Percentiles rank a stretch among this genome's conserved stretches.
phyloP scores from a whole-genome alignment of 2,797 vertebrate genomes.

The Eulemur mongoz region DNA sequence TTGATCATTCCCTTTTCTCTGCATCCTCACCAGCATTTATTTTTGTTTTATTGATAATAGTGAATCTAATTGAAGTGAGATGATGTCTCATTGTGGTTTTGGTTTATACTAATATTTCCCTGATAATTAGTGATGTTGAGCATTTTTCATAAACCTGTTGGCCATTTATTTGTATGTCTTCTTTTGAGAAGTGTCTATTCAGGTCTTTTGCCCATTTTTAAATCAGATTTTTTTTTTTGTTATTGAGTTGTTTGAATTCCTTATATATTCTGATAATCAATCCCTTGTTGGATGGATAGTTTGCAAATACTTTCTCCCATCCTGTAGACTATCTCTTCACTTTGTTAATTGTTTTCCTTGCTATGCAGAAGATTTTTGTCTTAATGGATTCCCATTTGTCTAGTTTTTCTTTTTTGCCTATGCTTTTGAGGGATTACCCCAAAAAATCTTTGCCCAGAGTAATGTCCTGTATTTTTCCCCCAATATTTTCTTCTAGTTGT shows the following conservation, averaged over 20 bases:
- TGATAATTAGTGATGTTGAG: not conserved
- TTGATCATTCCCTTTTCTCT: not conserved
- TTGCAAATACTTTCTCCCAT: not conserved
- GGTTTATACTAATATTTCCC: not conserved
- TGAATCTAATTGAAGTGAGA: not conserved
- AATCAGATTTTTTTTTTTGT: not conserved
- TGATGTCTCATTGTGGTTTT: not conserved
- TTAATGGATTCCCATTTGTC: not conserved
- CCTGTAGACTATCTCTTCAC: not conserved
- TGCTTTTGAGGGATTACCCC: not conserved
- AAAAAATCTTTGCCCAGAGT: not conserved
- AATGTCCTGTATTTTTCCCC: not conserved
- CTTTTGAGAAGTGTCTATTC: not conserved
- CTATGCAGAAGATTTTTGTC: not conserved
- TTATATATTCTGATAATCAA: not conserved
- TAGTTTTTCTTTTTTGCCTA: not conserved
- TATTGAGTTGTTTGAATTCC: not conserved
- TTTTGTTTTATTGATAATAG: not conserved
- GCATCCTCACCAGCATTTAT: not conserved
- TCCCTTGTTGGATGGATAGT: not conserved
- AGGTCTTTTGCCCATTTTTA: not conserved
- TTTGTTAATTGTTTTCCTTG: not conserved
- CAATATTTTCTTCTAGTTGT: not conserved
- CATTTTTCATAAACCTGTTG: not conserved
- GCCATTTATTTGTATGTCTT: not conserved